These are phyloP conservation scores for Pecten maximus DNA, from an alignment of 2,888 invertebrate genomes.

Conservation along the genomic window DNA sequence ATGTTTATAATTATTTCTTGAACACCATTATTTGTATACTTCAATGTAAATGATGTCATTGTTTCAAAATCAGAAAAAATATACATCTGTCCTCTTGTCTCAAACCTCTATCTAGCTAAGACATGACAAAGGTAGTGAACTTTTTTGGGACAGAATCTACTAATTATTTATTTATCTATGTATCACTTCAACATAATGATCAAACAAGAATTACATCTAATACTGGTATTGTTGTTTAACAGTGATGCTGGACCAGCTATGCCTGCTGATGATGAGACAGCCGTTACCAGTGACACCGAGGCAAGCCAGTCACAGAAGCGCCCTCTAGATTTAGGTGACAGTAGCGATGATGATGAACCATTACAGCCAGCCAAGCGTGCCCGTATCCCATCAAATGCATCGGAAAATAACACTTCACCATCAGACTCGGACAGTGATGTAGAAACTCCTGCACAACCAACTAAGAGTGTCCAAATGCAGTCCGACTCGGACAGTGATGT, in stretches of 20 bases:
- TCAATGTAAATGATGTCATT: too few species aligned
- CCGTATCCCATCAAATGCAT: conserved; percentile 28
- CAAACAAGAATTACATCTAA: too few species aligned
- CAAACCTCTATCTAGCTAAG: too few species aligned
- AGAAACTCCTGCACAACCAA: conserved; percentile 33
- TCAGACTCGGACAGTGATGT: conserved; percentile 43
- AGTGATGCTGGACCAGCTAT: conserved; percentile 42
- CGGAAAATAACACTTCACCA: not conserved
- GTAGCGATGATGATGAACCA: conserved; percentile 61
- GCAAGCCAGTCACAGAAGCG: conserved; percentile 54
- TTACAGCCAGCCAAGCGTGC: conserved; percentile 44
- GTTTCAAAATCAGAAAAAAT: too few species aligned
- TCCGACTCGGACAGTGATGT: conserved; percentile 43
- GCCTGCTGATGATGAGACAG: not conserved
- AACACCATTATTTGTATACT: too few species aligned
- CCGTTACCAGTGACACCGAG: conserved; percentile 39
- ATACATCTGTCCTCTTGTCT: too few species aligned
- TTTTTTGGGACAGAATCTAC: too few species aligned
- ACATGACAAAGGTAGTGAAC: too few species aligned
- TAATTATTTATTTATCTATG: too few species aligned
- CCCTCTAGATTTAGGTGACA: conserved; percentile 58
- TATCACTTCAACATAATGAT: too few species aligned
- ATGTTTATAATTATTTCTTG: too few species aligned
- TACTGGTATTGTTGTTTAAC: not conserved
- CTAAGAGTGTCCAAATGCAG: conserved; percentile 15